Evolutionary conservation across 2,888 invertebrate species (phyloP).

Genomic region (Limnephilus auricula): DNA sequence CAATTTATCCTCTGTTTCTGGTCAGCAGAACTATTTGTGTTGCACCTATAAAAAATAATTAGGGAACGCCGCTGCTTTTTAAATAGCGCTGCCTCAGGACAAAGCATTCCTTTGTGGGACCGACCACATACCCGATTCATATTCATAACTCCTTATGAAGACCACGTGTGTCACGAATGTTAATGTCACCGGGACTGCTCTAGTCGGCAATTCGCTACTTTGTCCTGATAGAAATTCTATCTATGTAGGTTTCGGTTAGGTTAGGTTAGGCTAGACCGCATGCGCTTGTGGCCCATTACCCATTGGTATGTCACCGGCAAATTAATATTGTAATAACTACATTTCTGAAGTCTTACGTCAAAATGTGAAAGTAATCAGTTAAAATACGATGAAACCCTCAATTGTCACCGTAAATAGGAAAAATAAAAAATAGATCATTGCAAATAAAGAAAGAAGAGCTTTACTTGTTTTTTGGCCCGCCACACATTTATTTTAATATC

Average conservation of each 20-base stretch:
- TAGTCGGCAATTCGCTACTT: neutral
- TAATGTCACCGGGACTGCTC: neutral
- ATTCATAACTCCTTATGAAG: slow-evolving; percentile 34
- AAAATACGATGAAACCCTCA: neutral
- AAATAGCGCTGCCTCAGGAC: neutral
- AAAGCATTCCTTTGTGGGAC: slow-evolving; percentile 29
- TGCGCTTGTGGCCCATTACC: neutral
- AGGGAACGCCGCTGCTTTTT: neutral
- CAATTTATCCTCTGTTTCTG: neutral
- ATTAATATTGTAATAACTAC: too few relatives aligned
- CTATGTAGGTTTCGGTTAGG: neutral
- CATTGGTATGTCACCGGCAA: neutral
- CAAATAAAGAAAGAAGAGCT: too few relatives aligned
- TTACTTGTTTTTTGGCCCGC: too few relatives aligned
- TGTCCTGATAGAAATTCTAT: neutral
- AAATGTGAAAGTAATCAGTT: neutral
- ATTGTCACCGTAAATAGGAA: too few relatives aligned
- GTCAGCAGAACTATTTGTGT: neutral
- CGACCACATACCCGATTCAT: slow-evolving; percentile 25
- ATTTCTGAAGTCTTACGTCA: neutral
- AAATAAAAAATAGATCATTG: too few relatives aligned
- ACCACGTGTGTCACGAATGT: slow-evolving; percentile 32
- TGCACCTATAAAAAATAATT: neutral
- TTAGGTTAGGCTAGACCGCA: neutral
- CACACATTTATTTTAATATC: too few relatives aligned